phyloP scores from a whole-genome alignment of 2,797 vertebrate genomes.

The Nothura maculosa region DNA sequence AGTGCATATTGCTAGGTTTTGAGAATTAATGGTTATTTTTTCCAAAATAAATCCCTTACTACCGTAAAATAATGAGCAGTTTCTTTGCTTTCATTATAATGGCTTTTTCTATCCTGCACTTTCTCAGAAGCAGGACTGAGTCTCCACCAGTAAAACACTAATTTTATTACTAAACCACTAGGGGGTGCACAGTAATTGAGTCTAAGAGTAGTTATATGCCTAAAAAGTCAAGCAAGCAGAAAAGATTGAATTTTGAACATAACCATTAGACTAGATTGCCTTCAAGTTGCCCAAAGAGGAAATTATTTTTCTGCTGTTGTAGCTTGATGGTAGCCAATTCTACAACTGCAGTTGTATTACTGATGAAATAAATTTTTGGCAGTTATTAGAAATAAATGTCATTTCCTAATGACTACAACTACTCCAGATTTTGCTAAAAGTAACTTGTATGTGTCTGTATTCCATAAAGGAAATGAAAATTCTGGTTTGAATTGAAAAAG shows the following conservation, averaged over 20 bases:
- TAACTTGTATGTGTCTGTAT: accelerated
- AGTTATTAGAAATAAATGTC: background rate
- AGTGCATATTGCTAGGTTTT: background rate
- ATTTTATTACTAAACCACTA: conserved; percentile 39
- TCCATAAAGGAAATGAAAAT: background rate
- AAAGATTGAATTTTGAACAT: background rate
- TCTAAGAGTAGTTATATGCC: background rate
- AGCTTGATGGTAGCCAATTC: background rate
- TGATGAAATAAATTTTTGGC: background rate
- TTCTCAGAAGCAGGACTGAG: background rate
- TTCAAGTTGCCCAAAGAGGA: background rate
- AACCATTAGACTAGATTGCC: background rate
- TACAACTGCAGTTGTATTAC: background rate
- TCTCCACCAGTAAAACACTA: background rate
- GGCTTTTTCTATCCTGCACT: background rate
- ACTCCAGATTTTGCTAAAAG: accelerated
- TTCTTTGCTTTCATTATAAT: background rate
- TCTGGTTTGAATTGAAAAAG: background rate
- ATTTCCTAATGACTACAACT: background rate
- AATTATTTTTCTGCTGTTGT: background rate
- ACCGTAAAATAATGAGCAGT: background rate
- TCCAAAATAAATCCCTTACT: background rate
- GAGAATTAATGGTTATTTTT: accelerated
- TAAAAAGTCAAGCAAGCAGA: accelerated
- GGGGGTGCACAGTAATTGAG: conserved; percentile 55